Conservation (phyloP, 2,113 vertebrate species). For the Lipotes vexillifer region DNA sequence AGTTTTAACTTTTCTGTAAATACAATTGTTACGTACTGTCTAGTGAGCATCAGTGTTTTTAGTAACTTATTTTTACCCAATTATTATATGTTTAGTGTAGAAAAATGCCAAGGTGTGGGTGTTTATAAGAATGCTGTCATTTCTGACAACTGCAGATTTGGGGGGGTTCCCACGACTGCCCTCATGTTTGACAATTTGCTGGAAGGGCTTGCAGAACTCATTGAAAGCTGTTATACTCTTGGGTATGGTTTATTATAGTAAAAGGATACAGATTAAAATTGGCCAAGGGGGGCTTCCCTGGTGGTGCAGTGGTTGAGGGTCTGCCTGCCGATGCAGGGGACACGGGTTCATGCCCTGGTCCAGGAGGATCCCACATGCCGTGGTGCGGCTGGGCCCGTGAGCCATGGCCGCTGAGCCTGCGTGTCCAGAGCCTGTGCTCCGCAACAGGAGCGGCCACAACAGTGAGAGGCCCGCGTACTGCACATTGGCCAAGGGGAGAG, state of each 20-base stretch:
- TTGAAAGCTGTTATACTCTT: not conserved
- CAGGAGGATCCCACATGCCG: no score
- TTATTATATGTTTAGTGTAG: not conserved
- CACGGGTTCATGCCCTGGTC: no score
- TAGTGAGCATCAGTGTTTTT: not conserved
- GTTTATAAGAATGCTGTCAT: not conserved
- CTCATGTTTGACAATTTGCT: not conserved
- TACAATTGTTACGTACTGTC: not conserved
- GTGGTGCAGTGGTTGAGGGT: no score
- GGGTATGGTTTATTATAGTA: not conserved
- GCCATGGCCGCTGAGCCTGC: no score
- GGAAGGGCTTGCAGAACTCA: not conserved
- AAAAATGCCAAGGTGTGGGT: not conserved
- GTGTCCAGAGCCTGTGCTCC: no score
- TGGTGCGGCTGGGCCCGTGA: no score
- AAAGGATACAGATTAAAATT: not conserved
- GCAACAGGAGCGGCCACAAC: no score
- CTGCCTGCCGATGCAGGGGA: no score
- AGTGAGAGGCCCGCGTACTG: no score
- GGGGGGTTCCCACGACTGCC: not conserved
- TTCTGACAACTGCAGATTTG: not conserved
- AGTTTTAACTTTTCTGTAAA: not conserved
- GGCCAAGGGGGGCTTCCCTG: no score
- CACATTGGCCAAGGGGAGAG: not conserved
- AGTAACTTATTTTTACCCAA: not conserved